A percentile compares a stretch with the other conserved stretches of the same genome.
Evolutionary conservation across 1,140 invertebrate genomes (phyloP).

Genomic region (Procambarus virginalis): DNA sequence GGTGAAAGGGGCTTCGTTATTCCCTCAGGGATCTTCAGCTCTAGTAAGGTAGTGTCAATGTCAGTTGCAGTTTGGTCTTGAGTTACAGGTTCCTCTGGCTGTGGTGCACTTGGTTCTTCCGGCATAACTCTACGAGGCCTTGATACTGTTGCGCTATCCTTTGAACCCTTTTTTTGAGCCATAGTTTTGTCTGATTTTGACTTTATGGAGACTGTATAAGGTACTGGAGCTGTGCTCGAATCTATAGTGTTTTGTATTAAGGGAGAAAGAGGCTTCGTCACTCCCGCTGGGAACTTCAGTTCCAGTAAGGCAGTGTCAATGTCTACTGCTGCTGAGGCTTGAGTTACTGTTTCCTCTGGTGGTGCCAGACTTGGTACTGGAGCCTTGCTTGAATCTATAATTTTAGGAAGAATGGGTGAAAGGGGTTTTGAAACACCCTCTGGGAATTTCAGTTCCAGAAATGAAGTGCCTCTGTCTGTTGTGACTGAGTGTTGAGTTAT

Average conservation of each 20-base stretch:
- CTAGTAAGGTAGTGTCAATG: background rate
- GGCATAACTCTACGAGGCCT: too few species aligned
- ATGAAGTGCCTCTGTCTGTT: background rate
- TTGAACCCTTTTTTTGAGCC: too few species aligned
- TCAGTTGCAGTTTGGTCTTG: too few species aligned
- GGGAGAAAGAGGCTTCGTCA: slow-evolving; percentile 19
- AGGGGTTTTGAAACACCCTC: slow-evolving; percentile 12
- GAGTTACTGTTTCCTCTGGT: background rate
- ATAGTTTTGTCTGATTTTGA: too few species aligned
- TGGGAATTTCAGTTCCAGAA: slow-evolving; percentile 13
- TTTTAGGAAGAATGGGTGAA: background rate
- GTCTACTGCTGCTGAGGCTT: background rate
- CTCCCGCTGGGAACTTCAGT: slow-evolving; percentile 1
- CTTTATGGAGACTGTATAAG: background rate
- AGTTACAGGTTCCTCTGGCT: background rate
- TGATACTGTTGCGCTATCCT: too few species aligned
- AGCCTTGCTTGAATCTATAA: background rate
- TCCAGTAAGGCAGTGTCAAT: background rate
- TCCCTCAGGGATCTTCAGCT: slow-evolving; percentile 24
- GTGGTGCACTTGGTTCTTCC: background rate
- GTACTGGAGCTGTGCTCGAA: background rate
- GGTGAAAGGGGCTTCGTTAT: slow-evolving; percentile 14
- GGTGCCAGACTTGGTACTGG: background rate
- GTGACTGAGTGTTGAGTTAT: background rate
- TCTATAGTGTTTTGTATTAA: background rate